Evolutionary conservation across 1,140 invertebrate genomes (phyloP), one percentile per base, ranked within the genome.

Genomic region (Eriosoma lanigerum): DNA sequence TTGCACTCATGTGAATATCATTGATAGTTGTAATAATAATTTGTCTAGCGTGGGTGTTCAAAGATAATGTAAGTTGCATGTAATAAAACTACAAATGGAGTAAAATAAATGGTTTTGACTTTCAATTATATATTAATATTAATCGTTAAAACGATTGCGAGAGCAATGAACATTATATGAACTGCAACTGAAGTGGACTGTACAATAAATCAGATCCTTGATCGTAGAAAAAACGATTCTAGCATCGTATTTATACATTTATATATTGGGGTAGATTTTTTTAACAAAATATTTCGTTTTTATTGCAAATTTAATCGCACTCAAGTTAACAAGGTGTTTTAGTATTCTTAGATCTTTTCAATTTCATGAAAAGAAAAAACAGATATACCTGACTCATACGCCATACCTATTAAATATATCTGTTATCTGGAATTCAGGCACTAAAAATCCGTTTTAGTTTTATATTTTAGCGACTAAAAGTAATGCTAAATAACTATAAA

Each of bases 281-380:
- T 60, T 62, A 54, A 48, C 62, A 3, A 72, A 72, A 46, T 26
- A 19, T 24, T 62, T 78, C 58, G 9, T 62, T 78, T 78, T 60
- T 78, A 78, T 78, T 78, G 56, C 54, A 78, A 78, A 46, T 78
- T 62, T 78, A 62, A 78, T 46, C 75, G 44, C 56, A 78, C 75
- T 62, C 46, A 78, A 78, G 75, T 62, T 78, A 78, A 78, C 13
- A 75, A 38, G n/a, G 19, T 56, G 4, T 13, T 29, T n/a, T 52
- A 38, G 32, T 38, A 38, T 52, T 52, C n/a, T 70, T 24, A 21
- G 32, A 68, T 12, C n/a, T 26, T 68, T 68, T 17, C 13, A 15
- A 46, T 68, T 48, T 3, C 8, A 68, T 0, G 24, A 48, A 68
- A 17, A 26, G 32, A 38, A 8, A 38, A 38, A 4, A 38, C 32